Percentiles rank a stretch among this genome's conserved stretches.
phyloP scores from a whole-genome alignment of 2,888 invertebrate genomes.

The Lymantria dispar region DNA sequence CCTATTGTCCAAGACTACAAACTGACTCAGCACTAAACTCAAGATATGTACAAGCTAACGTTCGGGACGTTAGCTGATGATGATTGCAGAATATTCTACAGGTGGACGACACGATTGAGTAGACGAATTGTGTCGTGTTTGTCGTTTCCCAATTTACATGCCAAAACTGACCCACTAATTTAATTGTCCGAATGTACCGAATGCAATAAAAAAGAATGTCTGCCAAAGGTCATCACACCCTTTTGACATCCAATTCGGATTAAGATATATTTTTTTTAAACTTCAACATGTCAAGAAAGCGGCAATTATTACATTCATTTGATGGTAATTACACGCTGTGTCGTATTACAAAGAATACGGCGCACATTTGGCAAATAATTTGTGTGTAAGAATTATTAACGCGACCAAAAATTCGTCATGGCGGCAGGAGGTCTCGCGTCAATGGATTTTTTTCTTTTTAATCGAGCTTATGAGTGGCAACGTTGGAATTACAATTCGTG shows the following conservation, averaged over 20 bases:
- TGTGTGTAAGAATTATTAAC: conserved; percentile 63
- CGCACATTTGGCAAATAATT: conserved; percentile 64
- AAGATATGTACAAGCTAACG: too few species aligned
- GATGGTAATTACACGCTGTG: conserved; percentile 48
- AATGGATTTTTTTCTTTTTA: conserved; percentile 3
- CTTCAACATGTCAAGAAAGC: conserved; percentile 15
- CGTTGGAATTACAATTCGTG: neutral
- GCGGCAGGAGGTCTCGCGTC: conserved; percentile 20
- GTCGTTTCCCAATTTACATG: too few species aligned
- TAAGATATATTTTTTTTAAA: neutral
- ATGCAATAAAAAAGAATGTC: too few species aligned
- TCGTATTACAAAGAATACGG: conserved; percentile 59
- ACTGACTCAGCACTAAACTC: too few species aligned
- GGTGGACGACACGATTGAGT: too few species aligned
- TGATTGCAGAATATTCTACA: too few species aligned
- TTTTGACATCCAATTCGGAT: neutral
- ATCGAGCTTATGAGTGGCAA: neutral
- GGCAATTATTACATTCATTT: conserved; percentile 24
- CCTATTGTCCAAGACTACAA: too few species aligned
- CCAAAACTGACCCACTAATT: too few species aligned
- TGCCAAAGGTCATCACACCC: too few species aligned
- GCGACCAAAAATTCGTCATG: conserved; percentile 37
- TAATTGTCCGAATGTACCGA: too few species aligned
- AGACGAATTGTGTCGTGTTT: too few species aligned
- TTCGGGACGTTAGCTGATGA: too few species aligned